These are phyloP conservation scores for Rhagologus leucostigma DNA, from an alignment of 2,113 vertebrate species.

Conservation along the genomic window DNA sequence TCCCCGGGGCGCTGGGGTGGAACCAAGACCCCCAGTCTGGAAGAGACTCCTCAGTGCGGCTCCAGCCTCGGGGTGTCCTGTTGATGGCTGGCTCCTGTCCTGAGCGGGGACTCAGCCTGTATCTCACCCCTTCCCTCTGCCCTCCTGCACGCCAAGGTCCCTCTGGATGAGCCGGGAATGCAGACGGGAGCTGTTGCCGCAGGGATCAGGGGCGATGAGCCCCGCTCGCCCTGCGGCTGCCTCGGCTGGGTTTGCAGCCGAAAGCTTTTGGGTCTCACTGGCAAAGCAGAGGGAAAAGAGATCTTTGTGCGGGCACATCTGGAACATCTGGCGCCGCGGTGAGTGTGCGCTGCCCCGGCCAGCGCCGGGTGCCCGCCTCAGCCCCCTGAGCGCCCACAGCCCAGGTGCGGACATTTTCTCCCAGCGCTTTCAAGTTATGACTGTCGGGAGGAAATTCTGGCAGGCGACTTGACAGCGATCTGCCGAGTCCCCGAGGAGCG, in stretches of 20 bases:
- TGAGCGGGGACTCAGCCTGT: rapidly evolving
- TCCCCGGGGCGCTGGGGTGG: no score
- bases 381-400: rapidly evolving
- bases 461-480: not conserved
- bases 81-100: not conserved
- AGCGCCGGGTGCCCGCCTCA: not conserved
- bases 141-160: rapidly evolving
- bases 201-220: not conserved
- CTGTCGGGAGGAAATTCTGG: slow-evolving; percentile 44
- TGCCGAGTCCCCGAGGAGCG: not conserved
- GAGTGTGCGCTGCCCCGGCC: not conserved
- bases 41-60: not conserved
- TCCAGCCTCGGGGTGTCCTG: not conserved
- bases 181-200: not conserved
- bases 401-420: slow-evolving; percentile 49
- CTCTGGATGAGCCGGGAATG: rapidly evolving
- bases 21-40: not conserved
- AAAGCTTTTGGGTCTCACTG: not conserved
- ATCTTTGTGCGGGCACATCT: not conserved
- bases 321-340: not conserved
- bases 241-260: not conserved
- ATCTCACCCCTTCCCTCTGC: not conserved
- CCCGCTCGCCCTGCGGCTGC: not conserved
- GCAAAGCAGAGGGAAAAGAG: not conserved
- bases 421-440: not conserved